Conservation (phyloP, 2,113 vertebrate genomes). For the Ardeotis arabs region DNA sequence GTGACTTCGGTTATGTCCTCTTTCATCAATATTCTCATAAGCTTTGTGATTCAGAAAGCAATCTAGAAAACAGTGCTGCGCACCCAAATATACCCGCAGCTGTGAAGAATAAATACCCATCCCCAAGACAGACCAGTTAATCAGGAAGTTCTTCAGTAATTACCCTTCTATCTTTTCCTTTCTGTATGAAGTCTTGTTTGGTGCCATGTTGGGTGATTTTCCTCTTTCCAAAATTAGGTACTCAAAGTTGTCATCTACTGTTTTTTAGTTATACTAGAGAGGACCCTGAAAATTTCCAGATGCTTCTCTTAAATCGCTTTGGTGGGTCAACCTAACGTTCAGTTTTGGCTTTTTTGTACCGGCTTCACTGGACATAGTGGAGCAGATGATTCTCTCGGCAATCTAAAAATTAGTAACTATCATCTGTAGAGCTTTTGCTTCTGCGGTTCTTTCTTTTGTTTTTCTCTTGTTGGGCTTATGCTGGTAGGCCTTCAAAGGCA, state of each 20-base stretch:
- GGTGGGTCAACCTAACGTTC: background rate
- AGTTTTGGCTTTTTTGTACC: background rate
- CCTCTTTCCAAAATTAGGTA: background rate
- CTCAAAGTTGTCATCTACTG: background rate
- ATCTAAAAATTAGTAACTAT: background rate
- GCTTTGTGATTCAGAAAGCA: background rate
- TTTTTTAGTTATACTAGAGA: background rate
- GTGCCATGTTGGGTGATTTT: background rate
- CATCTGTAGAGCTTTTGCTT: too few relatives aligned
- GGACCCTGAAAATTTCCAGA: background rate
- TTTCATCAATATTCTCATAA: background rate
- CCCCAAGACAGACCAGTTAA: background rate
- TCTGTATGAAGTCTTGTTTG: background rate
- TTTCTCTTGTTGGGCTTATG: background rate
- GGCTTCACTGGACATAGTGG: background rate
- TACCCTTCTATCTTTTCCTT: background rate
- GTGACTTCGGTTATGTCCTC: background rate
- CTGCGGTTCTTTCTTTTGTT: background rate
- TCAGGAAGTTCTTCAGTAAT: background rate
- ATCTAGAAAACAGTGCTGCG: background rate
- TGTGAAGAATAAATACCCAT: background rate
- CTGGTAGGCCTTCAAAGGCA: background rate
- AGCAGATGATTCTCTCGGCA: background rate
- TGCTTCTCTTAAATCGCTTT: rapidly evolving
- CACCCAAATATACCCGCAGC: background rate